phyloP scores from a whole-genome alignment of 2,113 vertebrate genomes.

The Embiotoca jacksoni region DNA sequence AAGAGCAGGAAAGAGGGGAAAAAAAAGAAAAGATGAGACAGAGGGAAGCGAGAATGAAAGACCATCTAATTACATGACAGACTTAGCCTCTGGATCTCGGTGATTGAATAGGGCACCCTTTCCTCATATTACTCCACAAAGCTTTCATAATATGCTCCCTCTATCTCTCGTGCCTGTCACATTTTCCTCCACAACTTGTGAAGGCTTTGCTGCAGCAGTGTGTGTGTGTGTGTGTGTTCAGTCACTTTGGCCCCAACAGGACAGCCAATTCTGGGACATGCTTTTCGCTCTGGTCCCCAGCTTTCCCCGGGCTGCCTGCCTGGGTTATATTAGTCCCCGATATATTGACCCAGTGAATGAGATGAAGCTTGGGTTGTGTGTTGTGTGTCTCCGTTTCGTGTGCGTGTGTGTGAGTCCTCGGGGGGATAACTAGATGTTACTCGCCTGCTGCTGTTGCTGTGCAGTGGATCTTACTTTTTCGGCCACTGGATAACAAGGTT shows the following conservation, averaged over 20 bases:
- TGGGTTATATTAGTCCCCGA: slow-evolving; percentile 44
- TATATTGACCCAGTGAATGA: slow-evolving; percentile 59
- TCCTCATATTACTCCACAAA: slow-evolving; percentile 62
- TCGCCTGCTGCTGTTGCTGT: slow-evolving; percentile 38
- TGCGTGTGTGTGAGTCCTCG: slow-evolving; percentile 9
- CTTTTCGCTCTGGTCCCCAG: slow-evolving; percentile 42
- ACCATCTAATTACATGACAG: slow-evolving; percentile 76
- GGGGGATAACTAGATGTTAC: slow-evolving; percentile 54
- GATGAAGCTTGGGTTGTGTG: slow-evolving; percentile 38
- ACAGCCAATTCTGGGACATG: slow-evolving; percentile 55
- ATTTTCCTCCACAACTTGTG: slow-evolving; percentile 32
- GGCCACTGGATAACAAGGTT: slow-evolving; percentile 70
- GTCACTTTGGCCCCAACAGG: slow-evolving; percentile 39
- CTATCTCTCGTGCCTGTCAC: slow-evolving; percentile 41
- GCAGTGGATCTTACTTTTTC: slow-evolving; percentile 59
- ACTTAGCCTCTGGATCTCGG: slow-evolving; percentile 64
- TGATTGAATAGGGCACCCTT: slow-evolving; percentile 66
- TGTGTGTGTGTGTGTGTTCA: slow-evolving; percentile 29
- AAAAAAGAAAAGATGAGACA: slow-evolving; percentile 20
- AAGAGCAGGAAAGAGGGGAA: slow-evolving; percentile 2
- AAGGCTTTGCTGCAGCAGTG: slow-evolving; percentile 12
- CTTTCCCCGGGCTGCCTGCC: slow-evolving; percentile 43
- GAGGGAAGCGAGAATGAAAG: slow-evolving; percentile 56
- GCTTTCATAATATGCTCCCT: slow-evolving; percentile 55
- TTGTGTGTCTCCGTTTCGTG: slow-evolving; percentile 20